Evolutionary conservation across 2,797 vertebrate species (phyloP), one percentile per base, ranked within the genome.

Genomic region (Tokudaia muenninki): DNA sequence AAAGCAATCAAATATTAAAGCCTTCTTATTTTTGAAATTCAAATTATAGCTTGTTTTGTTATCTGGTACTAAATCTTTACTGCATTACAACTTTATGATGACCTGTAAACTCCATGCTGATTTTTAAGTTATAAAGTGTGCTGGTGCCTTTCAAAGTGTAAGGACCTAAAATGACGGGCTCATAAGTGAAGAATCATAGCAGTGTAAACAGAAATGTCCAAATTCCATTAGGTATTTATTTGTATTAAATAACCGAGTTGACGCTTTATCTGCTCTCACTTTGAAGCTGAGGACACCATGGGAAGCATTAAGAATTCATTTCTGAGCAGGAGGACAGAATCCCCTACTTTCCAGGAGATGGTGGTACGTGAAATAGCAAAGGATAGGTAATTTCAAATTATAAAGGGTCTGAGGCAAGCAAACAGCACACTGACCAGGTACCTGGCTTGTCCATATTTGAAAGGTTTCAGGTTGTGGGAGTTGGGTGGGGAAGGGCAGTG

Each of bases 11-110:
- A 88, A 87, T 82, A 90, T 82, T 78, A 82, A 95, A 86, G 83
- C 19, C 44, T 82, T 87, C 91, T 19, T 90, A 72, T 87, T 79
- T 92, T 50, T 65, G 81, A 96, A 96, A 93, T 87, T 87, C 95
- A 92, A 89, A 92, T 94, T 93, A 92, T 47, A 77, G 65, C 93
- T 57, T 31, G 2, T 65, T 79, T 93, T 88, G 72, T 91, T 92
- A 83, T 63, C 91, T 50, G 47, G 83, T 79, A 41, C 87, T 84
- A 90, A 96, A 94, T 88, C 97, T 82, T 72, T 9, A 47, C 70
- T n/a, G 44, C n/a, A 67, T 95, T 79, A 82, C 63, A 75, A 59
- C 95, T 95, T 97, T 97, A 97, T 95, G 91, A 90, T 92, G 44
- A 86, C 74, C 83, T 91, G 80, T 90, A 91, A 91, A 97, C 59